Evolutionary conservation across 2,797 vertebrate species (phyloP), one percentile per base, ranked within the genome.

Genomic region (Oreonectes daqikongensis): DNA sequence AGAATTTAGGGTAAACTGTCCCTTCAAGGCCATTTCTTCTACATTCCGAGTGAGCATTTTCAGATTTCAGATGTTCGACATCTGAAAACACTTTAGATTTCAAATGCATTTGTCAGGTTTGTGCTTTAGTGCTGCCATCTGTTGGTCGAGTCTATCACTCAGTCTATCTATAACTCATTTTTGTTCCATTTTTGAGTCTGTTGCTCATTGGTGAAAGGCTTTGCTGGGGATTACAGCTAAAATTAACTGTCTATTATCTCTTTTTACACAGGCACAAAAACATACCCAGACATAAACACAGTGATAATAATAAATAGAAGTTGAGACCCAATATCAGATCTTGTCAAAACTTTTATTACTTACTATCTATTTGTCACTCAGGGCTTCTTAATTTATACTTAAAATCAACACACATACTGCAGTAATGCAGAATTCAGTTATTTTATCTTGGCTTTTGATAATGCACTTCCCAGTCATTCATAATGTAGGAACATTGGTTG

Each of bases 191-290:
- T n/a, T n/a, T n/a, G 17, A 10, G 79, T 55, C 15, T 60, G 55
- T 61, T 28, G 72, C 80, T 38, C 73, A 18, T 69, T 55, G 53
- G 70, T 70, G 6, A 8, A 69, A 80, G 5, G 88, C 84, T 88
- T 89, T 90, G 82, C 81, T 59, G 75, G 81, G 89, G 87, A 90
- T 92, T 91, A 90, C 72, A 84, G 84, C 88, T 89, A 83, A 91
- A 91, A 89, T 89, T 78, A 90, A 88, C 85, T 82, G 82, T 40
- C 79, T 89, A 79, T 50, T 30, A 44, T 18, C 72, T 75, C 46
- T 69, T 79, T 86, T 85, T 81, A 63, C 24, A 59, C 55, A 44
- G 46, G 68, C 72, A 42, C 7, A 7, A 24, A 53, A 55, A 5
- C 44, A 26, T 20, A 26, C 52, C 52, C 50, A 48, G 7, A 69